phyloP scores from a whole-genome alignment of 2,888 invertebrate species.

The Bellardia bayeri region DNA sequence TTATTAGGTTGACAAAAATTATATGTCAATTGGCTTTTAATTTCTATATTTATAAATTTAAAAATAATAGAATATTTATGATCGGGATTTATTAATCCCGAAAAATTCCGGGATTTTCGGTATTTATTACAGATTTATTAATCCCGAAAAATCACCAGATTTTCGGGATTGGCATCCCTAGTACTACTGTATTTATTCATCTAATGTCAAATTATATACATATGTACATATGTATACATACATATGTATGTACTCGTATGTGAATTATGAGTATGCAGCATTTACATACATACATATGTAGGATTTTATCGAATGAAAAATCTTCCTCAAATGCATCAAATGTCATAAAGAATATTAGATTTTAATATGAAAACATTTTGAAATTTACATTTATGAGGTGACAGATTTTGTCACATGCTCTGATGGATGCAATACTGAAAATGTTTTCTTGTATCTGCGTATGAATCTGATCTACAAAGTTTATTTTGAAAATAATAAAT shows the following conservation, averaged over 20 bases:
- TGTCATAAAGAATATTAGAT: slow-evolving; percentile 58
- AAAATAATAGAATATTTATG: too few relatives aligned
- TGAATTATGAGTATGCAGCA: background rate
- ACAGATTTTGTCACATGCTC: slow-evolving; percentile 50
- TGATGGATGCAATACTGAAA: slow-evolving; percentile 49
- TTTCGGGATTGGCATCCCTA: too few relatives aligned
- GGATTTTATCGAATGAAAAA: slow-evolving; percentile 13
- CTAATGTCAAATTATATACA: background rate
- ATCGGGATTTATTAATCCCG: too few relatives aligned
- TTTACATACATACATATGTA: background rate
- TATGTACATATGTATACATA: too few relatives aligned
- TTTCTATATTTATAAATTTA: too few relatives aligned
- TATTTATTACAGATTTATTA: too few relatives aligned
- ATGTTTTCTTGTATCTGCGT: too few relatives aligned
- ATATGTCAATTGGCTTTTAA: too few relatives aligned
- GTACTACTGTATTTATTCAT: background rate
- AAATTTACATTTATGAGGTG: slow-evolving; percentile 57
- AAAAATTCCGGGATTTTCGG: too few relatives aligned
- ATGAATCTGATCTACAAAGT: background rate
- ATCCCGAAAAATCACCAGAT: too few relatives aligned
- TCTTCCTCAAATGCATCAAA: slow-evolving; percentile 51
- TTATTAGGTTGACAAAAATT: too few relatives aligned
- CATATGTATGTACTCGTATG: too few relatives aligned
- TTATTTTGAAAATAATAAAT: background rate
- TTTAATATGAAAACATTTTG: slow-evolving; percentile 56